phyloP scores from a whole-genome alignment of 2,888 invertebrate genomes.

The Chironomus riparius region DNA sequence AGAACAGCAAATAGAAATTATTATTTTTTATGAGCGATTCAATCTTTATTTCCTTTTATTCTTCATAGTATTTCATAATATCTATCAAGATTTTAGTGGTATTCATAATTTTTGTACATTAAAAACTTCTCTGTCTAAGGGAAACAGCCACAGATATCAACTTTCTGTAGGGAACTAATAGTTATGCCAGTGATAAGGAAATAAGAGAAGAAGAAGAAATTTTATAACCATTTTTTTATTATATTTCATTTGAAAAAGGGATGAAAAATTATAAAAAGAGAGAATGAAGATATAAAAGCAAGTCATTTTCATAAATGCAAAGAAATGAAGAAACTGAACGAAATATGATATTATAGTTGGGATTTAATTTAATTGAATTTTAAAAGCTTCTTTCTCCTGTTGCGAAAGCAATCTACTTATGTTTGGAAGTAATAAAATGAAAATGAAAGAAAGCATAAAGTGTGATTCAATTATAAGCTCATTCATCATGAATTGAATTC shows the following conservation, averaged over 20 bases:
- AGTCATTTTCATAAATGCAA: slow-evolving; percentile 18
- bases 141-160: not conserved
- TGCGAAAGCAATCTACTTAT: not conserved
- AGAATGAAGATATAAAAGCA: not conserved
- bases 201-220: not conserved
- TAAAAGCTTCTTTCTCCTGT: slow-evolving; percentile 16
- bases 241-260: no score
- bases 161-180: not conserved
- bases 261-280: not conserved
- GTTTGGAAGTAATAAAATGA: not conserved
- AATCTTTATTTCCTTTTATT: not conserved
- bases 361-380: slow-evolving; percentile 26
- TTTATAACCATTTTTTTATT: slow-evolving; percentile 13
- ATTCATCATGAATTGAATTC: slow-evolving; percentile 19
- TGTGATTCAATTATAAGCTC: slow-evolving; percentile 24
- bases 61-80: not conserved
- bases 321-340: not conserved
- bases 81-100: not conserved
- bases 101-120: not conserved
- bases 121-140: not conserved
- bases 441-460: not conserved
- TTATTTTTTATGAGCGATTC: not conserved
- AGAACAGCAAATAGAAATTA: not conserved
- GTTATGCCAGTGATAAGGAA: not conserved
- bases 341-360: slow-evolving; percentile 4